Evolutionary conservation across 2,888 invertebrate species (phyloP), one percentile per base, ranked within the genome.

Genomic region (Hirtodrosophila trivittata): DNA sequence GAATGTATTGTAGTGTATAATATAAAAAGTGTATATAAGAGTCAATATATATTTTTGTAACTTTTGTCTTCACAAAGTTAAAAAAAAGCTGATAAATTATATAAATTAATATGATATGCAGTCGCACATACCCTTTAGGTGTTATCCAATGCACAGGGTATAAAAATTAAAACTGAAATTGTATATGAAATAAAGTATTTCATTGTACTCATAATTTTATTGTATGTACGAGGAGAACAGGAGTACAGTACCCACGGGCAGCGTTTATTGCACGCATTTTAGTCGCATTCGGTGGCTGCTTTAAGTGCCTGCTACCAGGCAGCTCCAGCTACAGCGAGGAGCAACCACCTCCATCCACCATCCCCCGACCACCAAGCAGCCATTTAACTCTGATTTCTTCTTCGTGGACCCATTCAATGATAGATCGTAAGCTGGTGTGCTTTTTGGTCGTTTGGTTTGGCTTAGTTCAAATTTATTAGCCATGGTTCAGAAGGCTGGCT

Each of bases 381-480:
- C 9, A 12, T 10, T 10, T 8, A 10, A 4, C 49, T 42, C 42
- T 37, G 26, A 10, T 12, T 18, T 8, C 37, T 26, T 28, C 33
- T 14, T 21, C 18, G 18, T 21, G 5, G 3, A 37, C 41, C 59
- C 70, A 55, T 52, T 60, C 25, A 64, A 38, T 74, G 76, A 77
- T 78, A 83, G 47, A 71, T 56, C 52, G 54, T 42, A 43, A 42
- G 43, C 47, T 14, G 46, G 28, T 51, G 49, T 25, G 25, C 55
- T 25, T 42, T 46, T 26, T 35, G 30, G 12, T 43, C 14, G 35
- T 46, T 54, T 38, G 50, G 57, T 30, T 71, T 86, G 64, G 81
- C 74, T 76, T 63, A 66, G 67, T 62, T 68, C 35, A 73, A 70
- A 77, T 65, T 50, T 60, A 81, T 81, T 84, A 68, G 52, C 67